Conservation (phyloP, 2,888 invertebrate species). For the Drosophila multiciliata region DNA sequence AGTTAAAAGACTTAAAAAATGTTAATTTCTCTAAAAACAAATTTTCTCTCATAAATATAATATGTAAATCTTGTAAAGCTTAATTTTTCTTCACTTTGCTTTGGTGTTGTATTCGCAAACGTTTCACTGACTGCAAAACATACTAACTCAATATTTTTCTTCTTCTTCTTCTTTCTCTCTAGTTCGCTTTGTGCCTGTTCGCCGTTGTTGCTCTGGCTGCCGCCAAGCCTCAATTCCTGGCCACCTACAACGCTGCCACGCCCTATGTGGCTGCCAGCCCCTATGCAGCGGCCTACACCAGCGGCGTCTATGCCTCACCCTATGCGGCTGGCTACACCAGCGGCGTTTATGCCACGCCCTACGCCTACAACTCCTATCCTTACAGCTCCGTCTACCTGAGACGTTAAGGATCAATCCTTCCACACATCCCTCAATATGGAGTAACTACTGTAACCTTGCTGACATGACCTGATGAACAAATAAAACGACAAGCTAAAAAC, state of each 20-base stretch:
- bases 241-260: conserved; percentile 69
- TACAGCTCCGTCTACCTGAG: conserved; percentile 73
- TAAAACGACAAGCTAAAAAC: conserved; percentile 28
- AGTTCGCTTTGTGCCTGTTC: conserved; percentile 78
- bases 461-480: conserved; percentile 40
- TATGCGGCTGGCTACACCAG: conserved; percentile 73
- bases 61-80: not conserved
- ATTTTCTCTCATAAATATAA: not conserved
- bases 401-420: conserved; percentile 38
- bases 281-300: conserved; percentile 70
- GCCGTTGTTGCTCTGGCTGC: conserved; percentile 73
- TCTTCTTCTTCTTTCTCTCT: not conserved
- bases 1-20: not conserved
- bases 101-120: not conserved
- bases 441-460: conserved; percentile 52
- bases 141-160: not conserved
- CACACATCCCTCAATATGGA: not conserved
- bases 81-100: not conserved
- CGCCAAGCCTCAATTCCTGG: conserved; percentile 75
- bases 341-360: conserved; percentile 76
- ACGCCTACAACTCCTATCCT: conserved; percentile 78
- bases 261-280: conserved; percentile 76
- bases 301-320: conserved; percentile 74
- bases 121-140: not conserved
- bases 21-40: not conserved